A percentile compares a stretch with the other conserved stretches of the same genome.
These are phyloP conservation scores for Agonum fuliginosum DNA, from an alignment of 2,888 invertebrate genomes.

Conservation along the genomic window DNA sequence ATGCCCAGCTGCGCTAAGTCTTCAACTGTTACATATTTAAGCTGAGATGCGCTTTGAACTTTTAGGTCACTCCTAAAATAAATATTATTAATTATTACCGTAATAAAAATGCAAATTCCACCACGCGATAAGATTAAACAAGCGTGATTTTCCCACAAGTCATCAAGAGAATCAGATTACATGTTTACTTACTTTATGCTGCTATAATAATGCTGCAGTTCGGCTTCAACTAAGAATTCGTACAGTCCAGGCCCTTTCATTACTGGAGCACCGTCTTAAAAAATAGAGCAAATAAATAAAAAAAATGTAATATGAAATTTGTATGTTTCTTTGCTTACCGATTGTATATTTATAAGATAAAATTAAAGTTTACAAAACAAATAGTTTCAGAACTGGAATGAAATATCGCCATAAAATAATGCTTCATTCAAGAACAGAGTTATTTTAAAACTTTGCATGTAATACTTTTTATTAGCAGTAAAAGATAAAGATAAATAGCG, in stretches of 20 bases:
- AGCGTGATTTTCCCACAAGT: slow-evolving; percentile 16
- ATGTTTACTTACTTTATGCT: slow-evolving; percentile 78
- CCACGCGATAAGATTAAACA: slow-evolving; percentile 16
- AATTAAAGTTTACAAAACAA: neutral
- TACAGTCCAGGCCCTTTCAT: slow-evolving; percentile 81
- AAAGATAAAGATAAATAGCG: slow-evolving; percentile 53
- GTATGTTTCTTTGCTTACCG: slow-evolving; percentile 1
- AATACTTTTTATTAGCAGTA: slow-evolving; percentile 31
- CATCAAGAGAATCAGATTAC: slow-evolving; percentile 39
- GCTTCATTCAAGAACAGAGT: slow-evolving; percentile 35
- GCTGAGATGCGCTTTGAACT: slow-evolving; percentile 89
- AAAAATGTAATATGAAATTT: slow-evolving; percentile 26
- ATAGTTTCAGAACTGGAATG: neutral
- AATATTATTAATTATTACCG: slow-evolving; percentile 56
- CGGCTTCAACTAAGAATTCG: slow-evolving; percentile 95
- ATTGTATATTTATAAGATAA: neutral
- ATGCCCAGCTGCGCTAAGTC: slow-evolving; percentile 94
- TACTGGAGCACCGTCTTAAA: slow-evolving; percentile 68
- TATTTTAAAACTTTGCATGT: slow-evolving; percentile 44
- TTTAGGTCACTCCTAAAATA: slow-evolving; percentile 88
- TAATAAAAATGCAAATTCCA: neutral
- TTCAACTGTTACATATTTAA: slow-evolving; percentile 95
- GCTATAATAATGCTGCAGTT: slow-evolving; percentile 93
- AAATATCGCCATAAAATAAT: neutral
- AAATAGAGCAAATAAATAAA: slow-evolving; percentile 15